phyloP scores from a whole-genome alignment of 1,140 invertebrate genomes.

The Monochamus saltuarius region DNA sequence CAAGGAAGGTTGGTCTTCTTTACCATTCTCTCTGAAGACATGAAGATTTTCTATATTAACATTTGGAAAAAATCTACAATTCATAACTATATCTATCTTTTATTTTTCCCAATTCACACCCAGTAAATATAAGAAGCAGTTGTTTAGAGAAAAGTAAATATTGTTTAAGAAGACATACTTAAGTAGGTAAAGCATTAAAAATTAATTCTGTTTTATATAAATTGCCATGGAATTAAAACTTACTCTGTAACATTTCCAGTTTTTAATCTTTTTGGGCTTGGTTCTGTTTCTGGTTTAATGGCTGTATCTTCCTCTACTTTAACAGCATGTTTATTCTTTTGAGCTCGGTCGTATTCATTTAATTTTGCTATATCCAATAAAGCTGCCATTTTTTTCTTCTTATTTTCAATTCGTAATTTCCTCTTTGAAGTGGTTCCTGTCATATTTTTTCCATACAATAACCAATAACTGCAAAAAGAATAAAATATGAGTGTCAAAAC shows the following conservation, averaged over 20 bases:
- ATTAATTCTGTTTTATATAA: background rate
- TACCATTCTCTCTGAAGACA: slow-evolving; percentile 9
- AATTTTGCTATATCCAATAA: slow-evolving; percentile 61
- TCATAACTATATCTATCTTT: too few relatives aligned
- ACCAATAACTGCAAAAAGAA: slow-evolving; percentile 25
- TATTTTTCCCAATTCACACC: too few relatives aligned
- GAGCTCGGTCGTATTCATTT: slow-evolving; percentile 59
- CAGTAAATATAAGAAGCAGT: too few relatives aligned
- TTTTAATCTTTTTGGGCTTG: slow-evolving; percentile 41
- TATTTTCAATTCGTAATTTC: slow-evolving; percentile 58
- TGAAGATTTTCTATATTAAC: too few relatives aligned
- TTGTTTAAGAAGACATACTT: too few relatives aligned
- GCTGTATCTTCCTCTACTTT: slow-evolving; percentile 13
- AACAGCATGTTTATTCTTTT: slow-evolving; percentile 33
- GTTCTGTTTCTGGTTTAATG: slow-evolving; percentile 33
- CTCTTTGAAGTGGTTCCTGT: slow-evolving; percentile 53
- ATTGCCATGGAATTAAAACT: slow-evolving; percentile 10
- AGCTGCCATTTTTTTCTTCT: slow-evolving; percentile 64
- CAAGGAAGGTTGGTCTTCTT: slow-evolving; percentile 12
- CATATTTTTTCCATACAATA: slow-evolving; percentile 34
- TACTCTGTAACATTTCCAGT: slow-evolving; percentile 29
- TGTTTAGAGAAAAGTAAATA: too few relatives aligned
- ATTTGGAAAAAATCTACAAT: too few relatives aligned
- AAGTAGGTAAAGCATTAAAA: too few relatives aligned
- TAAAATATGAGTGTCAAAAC: background rate